These are phyloP conservation scores for Strigamia crassipes DNA, from an alignment of 2,888 invertebrate genomes.

Conservation along the genomic window DNA sequence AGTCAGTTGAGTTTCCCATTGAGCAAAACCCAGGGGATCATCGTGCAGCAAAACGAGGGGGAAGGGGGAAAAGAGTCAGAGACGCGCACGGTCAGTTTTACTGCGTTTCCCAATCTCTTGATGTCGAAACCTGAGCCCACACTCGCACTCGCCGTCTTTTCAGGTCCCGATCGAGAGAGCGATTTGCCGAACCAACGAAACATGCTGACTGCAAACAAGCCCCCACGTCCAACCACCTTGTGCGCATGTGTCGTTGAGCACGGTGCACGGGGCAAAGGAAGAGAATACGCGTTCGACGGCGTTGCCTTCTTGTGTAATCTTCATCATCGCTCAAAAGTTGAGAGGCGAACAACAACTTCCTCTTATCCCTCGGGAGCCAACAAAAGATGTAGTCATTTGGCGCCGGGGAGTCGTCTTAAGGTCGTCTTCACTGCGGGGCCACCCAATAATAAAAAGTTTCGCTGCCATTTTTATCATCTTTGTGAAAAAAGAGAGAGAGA, in stretches of 20 bases:
- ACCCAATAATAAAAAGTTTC: not conserved
- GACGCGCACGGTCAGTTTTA: slow-evolving; percentile 10
- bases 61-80: not conserved
- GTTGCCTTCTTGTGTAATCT: slow-evolving; percentile 15
- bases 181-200: slow-evolving; percentile 12
- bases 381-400: slow-evolving; percentile 11
- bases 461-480: not conserved
- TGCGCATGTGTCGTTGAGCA: not conserved
- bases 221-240: too few relatives aligned
- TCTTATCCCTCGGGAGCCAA: not conserved
- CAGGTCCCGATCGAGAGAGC: not conserved
- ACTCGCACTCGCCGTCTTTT: not conserved
- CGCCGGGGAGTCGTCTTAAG: slow-evolving; percentile 10
- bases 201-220: not conserved
- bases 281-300: not conserved
- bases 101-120: not conserved
- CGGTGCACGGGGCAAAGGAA: too few relatives aligned
- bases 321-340: slow-evolving; percentile 21
- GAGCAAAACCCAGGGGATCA: slow-evolving; percentile 15
- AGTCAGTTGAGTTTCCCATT: slow-evolving; percentile 2
- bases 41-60: slow-evolving; percentile 3
- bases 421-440: slow-evolving; percentile 2
- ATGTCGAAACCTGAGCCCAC: not conserved
- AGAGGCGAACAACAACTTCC: not conserved
- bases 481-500: not conserved